Base-by-base conservation (phyloP, 2,888 invertebrate species). In the Exephanes ischioxanthus region DNA sequence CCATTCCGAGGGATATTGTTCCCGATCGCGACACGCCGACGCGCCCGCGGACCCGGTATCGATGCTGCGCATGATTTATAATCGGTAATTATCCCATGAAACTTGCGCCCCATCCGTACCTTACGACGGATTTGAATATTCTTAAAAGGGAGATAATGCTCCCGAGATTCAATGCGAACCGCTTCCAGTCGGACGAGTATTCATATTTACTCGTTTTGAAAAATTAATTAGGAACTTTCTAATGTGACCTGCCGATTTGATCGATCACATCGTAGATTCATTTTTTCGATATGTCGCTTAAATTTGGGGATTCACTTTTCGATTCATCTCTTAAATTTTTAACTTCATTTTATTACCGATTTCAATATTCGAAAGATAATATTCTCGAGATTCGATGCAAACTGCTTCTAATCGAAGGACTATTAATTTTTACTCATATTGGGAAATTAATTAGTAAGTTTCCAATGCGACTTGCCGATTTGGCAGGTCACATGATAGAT, bases 51-150 rank as follows among this genome's bases (percentile, higher is more conserved):
- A 19, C 33, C n/a, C 66, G 33, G 53, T 73, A 71, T 79, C 67
- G 51, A 70, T 70, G 51, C 19, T 22, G 76, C 55, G 22, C 61
- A 45, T 70, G 81, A 76, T 76, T 70, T 70, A 76, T 70, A 76
- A 51, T 63, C 61, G 30, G 41, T 63, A 61, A 81, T 81, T 70
- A 76, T 76, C 19, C 41, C 33, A 81, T 30, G 70, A 9, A 22
- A 22, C 19, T 53, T 19, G 61, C 26, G 48, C 30, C 11, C n/a
- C 19, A 26, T 66, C 3, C 37, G 53, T 53, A 1, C 22, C 51
- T 55, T 76, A 3, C 55, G 55, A 16, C 26, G 19, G 16, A 61
- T 75, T 61, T 68, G 58, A 75, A 81, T 67, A 63, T 70, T 61
- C 22, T n/a, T 5, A 30, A 30, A 48, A 26, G 45, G 68, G 45